Conservation (phyloP, 2,888 invertebrate species). For the Micropterix aruncella region DNA sequence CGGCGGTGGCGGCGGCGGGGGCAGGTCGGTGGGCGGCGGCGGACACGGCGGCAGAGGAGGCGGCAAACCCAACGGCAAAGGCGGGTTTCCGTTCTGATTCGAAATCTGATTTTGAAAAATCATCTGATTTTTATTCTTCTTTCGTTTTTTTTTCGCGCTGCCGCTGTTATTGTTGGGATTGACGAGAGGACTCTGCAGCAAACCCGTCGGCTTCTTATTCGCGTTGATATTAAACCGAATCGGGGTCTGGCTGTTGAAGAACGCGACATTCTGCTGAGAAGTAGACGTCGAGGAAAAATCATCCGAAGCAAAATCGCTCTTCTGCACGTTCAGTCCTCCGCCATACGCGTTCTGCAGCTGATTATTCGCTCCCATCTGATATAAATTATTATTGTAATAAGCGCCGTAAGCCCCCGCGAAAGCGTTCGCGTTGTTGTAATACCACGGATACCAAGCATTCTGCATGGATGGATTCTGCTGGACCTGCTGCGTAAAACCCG, state of each 20-base stretch:
- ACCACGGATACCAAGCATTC: neutral
- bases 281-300: constrained; percentile 28
- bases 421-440: neutral
- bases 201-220: constrained; percentile 26
- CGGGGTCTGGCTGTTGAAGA: constrained; percentile 27
- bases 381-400: neutral
- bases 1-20: constrained; percentile 23
- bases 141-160: constrained; percentile 60
- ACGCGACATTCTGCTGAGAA: constrained; percentile 27
- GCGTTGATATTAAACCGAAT: constrained; percentile 35
- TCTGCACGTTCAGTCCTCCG: neutral
- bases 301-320: neutral
- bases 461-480: neutral
- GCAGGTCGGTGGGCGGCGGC: constrained; percentile 25
- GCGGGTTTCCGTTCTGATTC: constrained; percentile 35
- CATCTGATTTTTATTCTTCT: constrained; percentile 55
- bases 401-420: neutral
- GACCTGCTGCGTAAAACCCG: neutral
- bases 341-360: neutral
- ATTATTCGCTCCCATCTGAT: neutral
- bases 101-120: too few species aligned
- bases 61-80: constrained; percentile 43
- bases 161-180: constrained; percentile 23
- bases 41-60: constrained; percentile 38
- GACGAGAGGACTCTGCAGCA: constrained; percentile 28